Percentiles rank a stretch among this genome's conserved stretches.
Evolutionary conservation across 2,797 vertebrate genomes (phyloP).

Genomic region (Sciurus vulgaris): DNA sequence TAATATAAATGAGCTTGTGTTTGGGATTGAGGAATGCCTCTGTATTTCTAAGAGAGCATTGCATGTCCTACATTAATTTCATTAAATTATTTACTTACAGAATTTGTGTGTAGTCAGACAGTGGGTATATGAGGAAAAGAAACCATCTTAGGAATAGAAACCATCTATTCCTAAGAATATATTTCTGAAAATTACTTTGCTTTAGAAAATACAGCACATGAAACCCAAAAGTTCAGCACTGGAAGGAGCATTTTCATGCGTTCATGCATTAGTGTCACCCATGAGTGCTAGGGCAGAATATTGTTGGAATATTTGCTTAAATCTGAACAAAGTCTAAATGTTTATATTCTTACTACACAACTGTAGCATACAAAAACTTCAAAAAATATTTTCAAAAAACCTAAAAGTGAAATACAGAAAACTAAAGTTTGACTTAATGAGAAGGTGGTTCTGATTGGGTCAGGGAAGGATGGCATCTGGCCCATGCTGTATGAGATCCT

Average conservation of each 20-base stretch:
- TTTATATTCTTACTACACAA: not conserved
- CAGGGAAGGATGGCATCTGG: too few species aligned
- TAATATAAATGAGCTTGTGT: not conserved
- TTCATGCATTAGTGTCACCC: not conserved
- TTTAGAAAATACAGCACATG: not conserved
- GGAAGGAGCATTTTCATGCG: not conserved
- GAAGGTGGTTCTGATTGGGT: too few species aligned
- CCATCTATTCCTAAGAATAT: not conserved
- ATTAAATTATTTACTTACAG: not conserved
- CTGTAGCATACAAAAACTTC: not conserved
- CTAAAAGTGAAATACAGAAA: too few species aligned
- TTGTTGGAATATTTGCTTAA: not conserved
- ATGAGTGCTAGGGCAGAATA: fast-evolving
- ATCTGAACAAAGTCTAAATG: not conserved
- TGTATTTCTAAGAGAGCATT: not conserved
- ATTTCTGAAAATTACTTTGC: slow-evolving; percentile 28
- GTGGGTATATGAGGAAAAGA: not conserved
- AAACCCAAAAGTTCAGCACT: not conserved
- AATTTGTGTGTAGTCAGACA: not conserved
- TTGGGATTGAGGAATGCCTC: not conserved
- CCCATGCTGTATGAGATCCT: too few species aligned
- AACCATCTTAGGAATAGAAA: not conserved
- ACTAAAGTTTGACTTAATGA: too few species aligned
- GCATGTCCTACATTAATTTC: not conserved
- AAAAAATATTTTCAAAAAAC: not conserved